Conservation (phyloP, 2,113 vertebrate species). For the Lonchura striata region DNA sequence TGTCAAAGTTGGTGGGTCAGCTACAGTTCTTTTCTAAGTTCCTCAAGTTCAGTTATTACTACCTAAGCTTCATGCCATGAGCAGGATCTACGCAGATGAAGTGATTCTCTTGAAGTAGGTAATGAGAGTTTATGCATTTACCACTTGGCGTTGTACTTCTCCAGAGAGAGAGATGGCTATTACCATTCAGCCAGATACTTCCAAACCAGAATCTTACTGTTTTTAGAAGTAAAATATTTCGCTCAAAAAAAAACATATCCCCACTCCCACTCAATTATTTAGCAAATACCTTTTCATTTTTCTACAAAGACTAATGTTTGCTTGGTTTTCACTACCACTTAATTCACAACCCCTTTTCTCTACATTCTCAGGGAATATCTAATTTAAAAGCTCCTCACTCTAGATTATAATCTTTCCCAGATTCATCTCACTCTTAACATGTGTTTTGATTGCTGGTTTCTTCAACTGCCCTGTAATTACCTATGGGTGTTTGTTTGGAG, state of each 20-base stretch:
- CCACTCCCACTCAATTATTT: background rate
- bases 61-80: background rate
- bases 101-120: background rate
- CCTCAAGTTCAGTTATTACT: background rate
- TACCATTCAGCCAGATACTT: background rate
- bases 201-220: background rate
- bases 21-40: background rate
- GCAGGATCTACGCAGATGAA: background rate
- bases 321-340: background rate
- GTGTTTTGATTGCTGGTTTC: background rate
- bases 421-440: background rate
- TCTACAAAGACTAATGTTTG: background rate
- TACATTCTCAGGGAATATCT: background rate
- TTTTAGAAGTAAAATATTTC: background rate
- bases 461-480: background rate
- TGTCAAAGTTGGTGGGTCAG: background rate
- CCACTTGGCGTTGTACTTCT: background rate
- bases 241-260: accelerated
- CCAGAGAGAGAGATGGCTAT: background rate
- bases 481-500: background rate
- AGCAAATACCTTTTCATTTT: background rate
- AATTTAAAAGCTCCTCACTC: background rate
- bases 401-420: background rate
- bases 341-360: background rate
- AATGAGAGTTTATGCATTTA: background rate